These are phyloP conservation scores for Sparus aurata DNA, from an alignment of 2,797 vertebrate species.

Conservation along the genomic window DNA sequence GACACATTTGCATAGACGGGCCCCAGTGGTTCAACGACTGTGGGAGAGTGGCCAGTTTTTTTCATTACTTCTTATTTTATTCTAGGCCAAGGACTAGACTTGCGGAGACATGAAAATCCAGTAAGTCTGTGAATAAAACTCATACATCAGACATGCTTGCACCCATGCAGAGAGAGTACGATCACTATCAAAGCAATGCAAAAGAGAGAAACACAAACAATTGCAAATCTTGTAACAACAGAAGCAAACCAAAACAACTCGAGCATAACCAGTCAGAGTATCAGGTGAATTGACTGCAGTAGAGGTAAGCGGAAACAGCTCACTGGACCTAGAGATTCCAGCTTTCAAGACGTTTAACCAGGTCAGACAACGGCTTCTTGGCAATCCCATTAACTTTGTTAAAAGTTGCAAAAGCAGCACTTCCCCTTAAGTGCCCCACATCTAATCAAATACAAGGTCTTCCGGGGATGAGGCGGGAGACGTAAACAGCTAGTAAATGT, in stretches of 20 bases:
- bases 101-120: slow-evolving; percentile 25
- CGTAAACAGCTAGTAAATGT: slow-evolving; percentile 48
- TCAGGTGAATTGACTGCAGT: slow-evolving; percentile 2
- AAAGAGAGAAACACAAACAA: slow-evolving; percentile 1
- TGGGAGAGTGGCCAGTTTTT: slow-evolving; percentile 39
- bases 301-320: slow-evolving; percentile 13
- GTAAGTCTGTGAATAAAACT: slow-evolving; percentile 11
- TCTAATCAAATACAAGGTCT: slow-evolving; percentile 79
- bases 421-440: slow-evolving; percentile 78
- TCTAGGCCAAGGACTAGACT: background rate
- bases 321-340: slow-evolving; percentile 21
- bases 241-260: slow-evolving; percentile 2
- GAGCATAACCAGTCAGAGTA: slow-evolving; percentile 3
- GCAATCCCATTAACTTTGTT: slow-evolving; percentile 78
- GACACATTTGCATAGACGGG: slow-evolving; percentile 78
- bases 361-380: slow-evolving; percentile 55
- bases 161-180: background rate
- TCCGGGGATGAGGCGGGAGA: slow-evolving; percentile 62
- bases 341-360: slow-evolving; percentile 60
- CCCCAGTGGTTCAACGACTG: slow-evolving; percentile 49
- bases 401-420: slow-evolving; percentile 80
- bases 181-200: slow-evolving; percentile 1
- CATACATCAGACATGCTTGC: background rate
- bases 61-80: slow-evolving; percentile 32
- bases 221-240: background rate